Conservation (phyloP, 2,888 invertebrate genomes). For the Petrophora chlorosata region DNA sequence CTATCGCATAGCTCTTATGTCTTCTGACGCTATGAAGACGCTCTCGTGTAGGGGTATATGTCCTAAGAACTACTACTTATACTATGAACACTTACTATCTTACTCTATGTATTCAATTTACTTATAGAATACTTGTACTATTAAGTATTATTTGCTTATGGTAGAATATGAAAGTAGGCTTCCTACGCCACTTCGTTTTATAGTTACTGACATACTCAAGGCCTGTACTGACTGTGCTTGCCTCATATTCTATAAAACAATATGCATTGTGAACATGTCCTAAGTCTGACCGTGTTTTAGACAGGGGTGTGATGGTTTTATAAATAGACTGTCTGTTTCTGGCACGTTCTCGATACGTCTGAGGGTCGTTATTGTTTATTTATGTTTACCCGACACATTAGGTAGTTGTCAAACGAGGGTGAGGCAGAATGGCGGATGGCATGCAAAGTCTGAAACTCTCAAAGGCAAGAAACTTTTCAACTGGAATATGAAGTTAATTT, state of each 20-base stretch:
- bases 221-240: background rate
- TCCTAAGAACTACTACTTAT: too few relatives aligned
- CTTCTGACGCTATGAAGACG: too few relatives aligned
- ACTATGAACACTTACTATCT: too few relatives aligned
- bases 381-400: slow-evolving; percentile 25
- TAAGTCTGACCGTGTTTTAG: slow-evolving; percentile 22
- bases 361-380: slow-evolving; percentile 44
- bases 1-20: too few relatives aligned
- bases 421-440: background rate
- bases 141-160: too few relatives aligned
- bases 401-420: slow-evolving; percentile 13
- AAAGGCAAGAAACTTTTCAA: too few relatives aligned
- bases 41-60: too few relatives aligned
- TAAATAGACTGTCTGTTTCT: slow-evolving; percentile 38
- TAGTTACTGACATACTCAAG: slow-evolving; percentile 1
- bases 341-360: slow-evolving; percentile 28
- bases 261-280: slow-evolving; percentile 9
- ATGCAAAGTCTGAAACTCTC: background rate
- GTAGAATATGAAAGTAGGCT: too few relatives aligned
- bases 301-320: slow-evolving; percentile 35
- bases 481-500: too few relatives aligned
- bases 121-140: too few relatives aligned
- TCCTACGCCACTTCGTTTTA: background rate
- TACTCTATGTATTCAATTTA: too few relatives aligned
- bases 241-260: background rate